A percentile compares a stretch with the other conserved stretches of the same genome.
Conservation (phyloP, 2,888 invertebrate genomes). For the Coecobrya sp. region DNA sequence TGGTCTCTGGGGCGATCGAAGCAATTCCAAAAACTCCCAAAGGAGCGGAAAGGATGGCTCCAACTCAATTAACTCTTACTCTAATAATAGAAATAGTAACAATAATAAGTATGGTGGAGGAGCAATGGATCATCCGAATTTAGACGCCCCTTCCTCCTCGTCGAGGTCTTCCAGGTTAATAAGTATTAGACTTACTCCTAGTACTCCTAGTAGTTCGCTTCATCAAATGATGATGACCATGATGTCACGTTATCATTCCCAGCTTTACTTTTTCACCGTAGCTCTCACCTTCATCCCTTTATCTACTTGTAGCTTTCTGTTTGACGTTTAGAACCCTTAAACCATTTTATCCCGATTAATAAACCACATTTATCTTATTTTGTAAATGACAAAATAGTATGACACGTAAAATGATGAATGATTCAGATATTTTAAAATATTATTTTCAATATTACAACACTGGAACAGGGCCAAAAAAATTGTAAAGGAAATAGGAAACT, state of each 20-base stretch:
- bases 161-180: constrained; percentile 76
- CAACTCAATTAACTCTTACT: constrained; percentile 75
- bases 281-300: constrained; percentile 40
- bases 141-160: constrained; percentile 61
- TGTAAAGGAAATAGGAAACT: neutral
- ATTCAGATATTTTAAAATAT: constrained; percentile 34
- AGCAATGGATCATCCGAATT: constrained; percentile 69
- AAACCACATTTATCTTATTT: neutral
- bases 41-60: constrained; percentile 69
- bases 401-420: neutral
- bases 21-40: constrained; percentile 58
- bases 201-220: constrained; percentile 24
- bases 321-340: neutral
- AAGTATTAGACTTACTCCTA: constrained; percentile 44
- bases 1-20: constrained; percentile 49
- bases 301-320: constrained; percentile 44
- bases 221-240: constrained; percentile 4
- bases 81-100: constrained; percentile 57
- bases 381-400: too few species aligned
- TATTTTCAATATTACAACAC: constrained; percentile 38
- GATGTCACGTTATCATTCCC: constrained; percentile 24
- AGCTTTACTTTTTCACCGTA: constrained; percentile 46
- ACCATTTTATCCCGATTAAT: neutral
- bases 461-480: constrained; percentile 22
- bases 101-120: constrained; percentile 62